Conservation (phyloP, 1,140 invertebrate species). For the Octopus sinensis region DNA sequence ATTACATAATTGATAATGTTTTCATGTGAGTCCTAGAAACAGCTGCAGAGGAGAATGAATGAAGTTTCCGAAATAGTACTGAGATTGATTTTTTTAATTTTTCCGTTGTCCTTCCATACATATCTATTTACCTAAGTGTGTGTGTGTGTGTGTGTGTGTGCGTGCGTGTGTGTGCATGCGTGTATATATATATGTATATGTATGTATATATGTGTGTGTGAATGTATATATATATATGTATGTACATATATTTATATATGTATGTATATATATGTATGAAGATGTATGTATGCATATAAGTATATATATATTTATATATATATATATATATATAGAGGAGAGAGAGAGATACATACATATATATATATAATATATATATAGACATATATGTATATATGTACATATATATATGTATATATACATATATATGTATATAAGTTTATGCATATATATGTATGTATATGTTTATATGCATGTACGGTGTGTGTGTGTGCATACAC, state of each 20-base stretch:
- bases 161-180: not conserved
- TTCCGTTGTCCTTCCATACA: not conserved
- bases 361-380: not conserved
- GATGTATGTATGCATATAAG: not conserved
- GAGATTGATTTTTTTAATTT: no score
- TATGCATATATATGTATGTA: no score
- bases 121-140: not conserved
- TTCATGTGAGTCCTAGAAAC: no score
- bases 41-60: no score
- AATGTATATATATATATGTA: not conserved
- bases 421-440: no score
- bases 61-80: no score
- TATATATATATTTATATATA: not conserved
- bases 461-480: no score
- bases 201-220: not conserved
- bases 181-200: not conserved
- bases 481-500: no score
- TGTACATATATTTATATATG: not conserved
- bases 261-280: not conserved
- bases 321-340: conserved; percentile 5
- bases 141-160: not conserved
- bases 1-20: no score
- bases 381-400: not conserved
- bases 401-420: not conserved
- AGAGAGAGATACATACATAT: no score